These are phyloP conservation scores for Bhutanitis thaidina DNA, from an alignment of 2,888 invertebrate species.

Conservation along the genomic window DNA sequence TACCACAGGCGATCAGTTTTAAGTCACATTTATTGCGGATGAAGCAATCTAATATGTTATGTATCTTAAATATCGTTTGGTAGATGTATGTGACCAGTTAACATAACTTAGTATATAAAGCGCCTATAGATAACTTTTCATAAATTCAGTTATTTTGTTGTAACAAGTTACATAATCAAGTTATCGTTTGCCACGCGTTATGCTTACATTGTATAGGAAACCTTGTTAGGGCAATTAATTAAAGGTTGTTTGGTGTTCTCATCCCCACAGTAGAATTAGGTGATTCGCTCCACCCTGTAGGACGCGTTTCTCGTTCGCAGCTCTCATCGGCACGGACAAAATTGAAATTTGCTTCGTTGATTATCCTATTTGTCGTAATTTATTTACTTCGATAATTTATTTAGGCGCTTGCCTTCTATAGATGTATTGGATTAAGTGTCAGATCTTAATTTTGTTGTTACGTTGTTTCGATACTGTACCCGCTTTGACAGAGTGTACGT, in stretches of 20 bases:
- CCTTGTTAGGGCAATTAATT: conserved; percentile 22
- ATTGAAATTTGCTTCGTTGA: conserved; percentile 20
- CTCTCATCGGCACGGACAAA: conserved; percentile 18
- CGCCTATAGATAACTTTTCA: not conserved
- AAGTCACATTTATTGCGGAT: too few relatives aligned
- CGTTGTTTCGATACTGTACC: too few relatives aligned
- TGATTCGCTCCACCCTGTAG: conserved; percentile 8
- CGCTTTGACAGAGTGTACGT: too few relatives aligned
- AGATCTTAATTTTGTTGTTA: not conserved
- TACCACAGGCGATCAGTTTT: too few relatives aligned
- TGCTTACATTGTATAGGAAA: conserved; percentile 21
- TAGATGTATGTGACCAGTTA: too few relatives aligned
- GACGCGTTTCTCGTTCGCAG: conserved; percentile 12
- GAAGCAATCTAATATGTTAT: too few relatives aligned
- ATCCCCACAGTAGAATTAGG: conserved; percentile 15
- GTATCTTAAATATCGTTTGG: too few relatives aligned
- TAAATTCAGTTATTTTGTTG: conserved; percentile 17
- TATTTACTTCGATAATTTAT: conserved; percentile 15
- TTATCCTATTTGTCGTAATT: conserved; percentile 20
- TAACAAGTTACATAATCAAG: conserved; percentile 18
- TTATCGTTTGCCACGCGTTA: conserved; percentile 21
- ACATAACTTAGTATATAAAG: conserved; percentile 9
- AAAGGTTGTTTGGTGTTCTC: conserved; percentile 18
- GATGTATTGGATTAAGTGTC: conserved; percentile 10
- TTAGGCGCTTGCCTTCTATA: not conserved